These are phyloP conservation scores for Zoanthus solanderi DNA, from an alignment of 92 coral and sea anemone species.

Conservation along the genomic window DNA sequence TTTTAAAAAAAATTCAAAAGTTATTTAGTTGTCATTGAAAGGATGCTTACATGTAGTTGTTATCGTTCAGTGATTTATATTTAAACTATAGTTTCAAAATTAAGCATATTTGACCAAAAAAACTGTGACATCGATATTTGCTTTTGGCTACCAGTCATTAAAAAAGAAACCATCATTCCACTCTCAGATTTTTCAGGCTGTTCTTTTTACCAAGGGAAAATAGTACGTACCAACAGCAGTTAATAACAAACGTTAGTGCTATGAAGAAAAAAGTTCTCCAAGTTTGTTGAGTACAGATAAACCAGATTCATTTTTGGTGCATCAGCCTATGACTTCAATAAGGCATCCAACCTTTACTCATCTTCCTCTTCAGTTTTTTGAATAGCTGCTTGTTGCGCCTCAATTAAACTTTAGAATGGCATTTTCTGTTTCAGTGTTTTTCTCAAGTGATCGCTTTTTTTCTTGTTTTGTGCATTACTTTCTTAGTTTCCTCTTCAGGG, in stretches of 20 bases:
- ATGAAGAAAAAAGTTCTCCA: slow-evolving; percentile 42
- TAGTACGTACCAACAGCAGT: too few relatives aligned
- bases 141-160: too few relatives aligned
- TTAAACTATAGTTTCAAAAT: too few relatives aligned
- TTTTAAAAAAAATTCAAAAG: too few relatives aligned
- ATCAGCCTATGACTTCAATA: slow-evolving; percentile 49
- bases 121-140: too few relatives aligned
- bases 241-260: background rate
- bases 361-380: slow-evolving; percentile 56
- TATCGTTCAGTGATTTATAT: too few relatives aligned
- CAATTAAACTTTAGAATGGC: slow-evolving; percentile 46
- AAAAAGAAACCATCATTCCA: too few relatives aligned
- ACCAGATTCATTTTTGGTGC: slow-evolving; percentile 56
- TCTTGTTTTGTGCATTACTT: slow-evolving; percentile 34
- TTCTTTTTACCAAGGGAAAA: too few relatives aligned
- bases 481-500: slow-evolving; percentile 2
- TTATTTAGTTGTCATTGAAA: too few relatives aligned
- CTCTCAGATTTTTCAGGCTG: too few relatives aligned
- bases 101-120: too few relatives aligned
- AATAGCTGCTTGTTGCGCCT: slow-evolving; percentile 57
- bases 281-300: slow-evolving; percentile 56
- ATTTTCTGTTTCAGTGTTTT: slow-evolving; percentile 41
- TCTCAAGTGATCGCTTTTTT: slow-evolving; percentile 20
- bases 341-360: slow-evolving; percentile 52
- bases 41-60: too few relatives aligned